Base-by-base conservation (phyloP, 2,888 invertebrate genomes). In the Andrena bicolor region DNA sequence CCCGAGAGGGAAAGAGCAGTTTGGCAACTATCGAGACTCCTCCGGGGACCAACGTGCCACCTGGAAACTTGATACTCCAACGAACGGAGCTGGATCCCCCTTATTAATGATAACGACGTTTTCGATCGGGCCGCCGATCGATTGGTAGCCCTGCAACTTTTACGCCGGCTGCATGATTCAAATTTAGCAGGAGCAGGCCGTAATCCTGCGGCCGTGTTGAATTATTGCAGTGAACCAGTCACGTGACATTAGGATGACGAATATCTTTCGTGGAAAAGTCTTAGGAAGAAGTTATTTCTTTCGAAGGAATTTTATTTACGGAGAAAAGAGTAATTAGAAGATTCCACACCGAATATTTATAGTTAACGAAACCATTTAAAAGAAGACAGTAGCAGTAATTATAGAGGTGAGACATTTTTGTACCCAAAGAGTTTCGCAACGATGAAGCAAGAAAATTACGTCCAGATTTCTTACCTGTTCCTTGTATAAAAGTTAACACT, bases 31-130 rank as follows among this genome's bases (percentile, higher is more conserved):
- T 23, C 26, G 86, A 60, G 64, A 61, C 78, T 48, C 64, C 66
- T 77, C 72, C 49, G 51, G 81, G 70, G 70, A 72, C 74, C 72
- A 30, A 51, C 65, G 73, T 48, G 72, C 48, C 80, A 61, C 74
- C 68, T 60, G 58, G 48, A 72, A 84, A 80, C 76, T 80, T 64
- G 64, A n/a, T 51, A 80, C 56, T 73, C 61, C 61, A 7, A 32
- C 61, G 58, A 65, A 28, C 60, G 41, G 41, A 48, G 68, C 41
- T 61, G 61, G 63, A 69, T 35, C 56, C 68, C 53, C 53, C 35
- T 80, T 73, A 71, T 86, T 86, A 85, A 81, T 70, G 73, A 76
- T 76, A 82, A 78, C 72, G 53, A 51, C 60, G 61, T 61, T 68
- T 58, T 26, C 66, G 41, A 53, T 72, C 51, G 23, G 56, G 56